Evolutionary conservation across 2,888 invertebrate species (phyloP).

Genomic region (Oxyscelio sp.): DNA sequence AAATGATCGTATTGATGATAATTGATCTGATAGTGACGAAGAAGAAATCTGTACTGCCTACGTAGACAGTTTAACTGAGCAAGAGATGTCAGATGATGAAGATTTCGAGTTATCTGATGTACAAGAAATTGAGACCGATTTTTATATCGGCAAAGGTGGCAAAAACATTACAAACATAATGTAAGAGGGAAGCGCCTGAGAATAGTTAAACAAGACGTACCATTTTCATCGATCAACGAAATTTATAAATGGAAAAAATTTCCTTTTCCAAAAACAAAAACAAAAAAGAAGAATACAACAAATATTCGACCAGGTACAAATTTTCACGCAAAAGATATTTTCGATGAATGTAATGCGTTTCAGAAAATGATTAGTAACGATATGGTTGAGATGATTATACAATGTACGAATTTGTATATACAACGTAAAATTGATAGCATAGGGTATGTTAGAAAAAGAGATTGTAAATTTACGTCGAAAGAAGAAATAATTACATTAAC

Average conservation of each 20-base stretch:
- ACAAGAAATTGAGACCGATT: not conserved
- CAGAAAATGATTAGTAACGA: constrained; percentile 10
- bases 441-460: constrained; percentile 8
- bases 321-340: not conserved
- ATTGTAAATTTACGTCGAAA: not conserved
- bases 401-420: not conserved
- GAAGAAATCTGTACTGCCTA: not conserved
- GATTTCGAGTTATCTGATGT: not conserved
- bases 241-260: not conserved
- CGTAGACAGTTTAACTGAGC: not conserved
- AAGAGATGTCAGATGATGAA: not conserved
- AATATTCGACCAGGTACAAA: constrained; percentile 1
- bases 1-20: not conserved
- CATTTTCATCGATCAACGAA: not conserved
- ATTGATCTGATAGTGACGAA: not conserved
- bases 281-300: not conserved
- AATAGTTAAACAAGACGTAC: not conserved
- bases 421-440: not conserved
- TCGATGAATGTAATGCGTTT: not conserved
- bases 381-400: constrained; percentile 4
- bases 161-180: not conserved
- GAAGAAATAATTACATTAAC: not conserved
- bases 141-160: constrained; percentile 4
- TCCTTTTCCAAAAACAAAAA: not conserved
- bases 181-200: not conserved